Conservation (phyloP, 2,113 vertebrate species). For the Mobula hypostoma region DNA sequence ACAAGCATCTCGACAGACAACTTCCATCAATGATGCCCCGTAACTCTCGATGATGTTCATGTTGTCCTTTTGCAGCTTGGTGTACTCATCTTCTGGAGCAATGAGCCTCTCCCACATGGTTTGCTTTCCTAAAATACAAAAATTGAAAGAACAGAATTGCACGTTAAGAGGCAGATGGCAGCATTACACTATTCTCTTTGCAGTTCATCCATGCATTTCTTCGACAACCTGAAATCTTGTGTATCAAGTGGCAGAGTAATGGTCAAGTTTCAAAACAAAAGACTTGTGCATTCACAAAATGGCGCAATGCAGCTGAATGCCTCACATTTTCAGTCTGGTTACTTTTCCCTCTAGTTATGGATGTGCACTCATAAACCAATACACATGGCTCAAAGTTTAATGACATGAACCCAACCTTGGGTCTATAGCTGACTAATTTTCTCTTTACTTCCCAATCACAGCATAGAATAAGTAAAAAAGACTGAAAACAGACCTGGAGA, state of each 20-base stretch:
- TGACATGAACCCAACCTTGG: background rate
- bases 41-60: conserved; percentile 91
- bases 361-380: background rate
- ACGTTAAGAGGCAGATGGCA: background rate
- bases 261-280: background rate
- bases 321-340: background rate
- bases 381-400: background rate
- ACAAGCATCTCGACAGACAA: conserved; percentile 90
- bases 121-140: conserved; percentile 61
- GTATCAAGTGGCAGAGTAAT: background rate
- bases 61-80: conserved; percentile 89
- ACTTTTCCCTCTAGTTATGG: background rate
- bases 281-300: background rate
- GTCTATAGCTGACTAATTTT: background rate
- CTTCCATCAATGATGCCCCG: conserved; percentile 88
- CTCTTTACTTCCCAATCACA: background rate
- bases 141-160: background rate
- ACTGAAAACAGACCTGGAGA: background rate
- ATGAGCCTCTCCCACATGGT: conserved; percentile 94
- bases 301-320: background rate
- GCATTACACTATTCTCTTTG: background rate
- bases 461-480: background rate
- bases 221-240: background rate
- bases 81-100: conserved; percentile 87
- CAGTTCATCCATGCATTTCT: background rate